phyloP scores from a whole-genome alignment of 2,113 vertebrate genomes.

The Lampris megalopsis region DNA sequence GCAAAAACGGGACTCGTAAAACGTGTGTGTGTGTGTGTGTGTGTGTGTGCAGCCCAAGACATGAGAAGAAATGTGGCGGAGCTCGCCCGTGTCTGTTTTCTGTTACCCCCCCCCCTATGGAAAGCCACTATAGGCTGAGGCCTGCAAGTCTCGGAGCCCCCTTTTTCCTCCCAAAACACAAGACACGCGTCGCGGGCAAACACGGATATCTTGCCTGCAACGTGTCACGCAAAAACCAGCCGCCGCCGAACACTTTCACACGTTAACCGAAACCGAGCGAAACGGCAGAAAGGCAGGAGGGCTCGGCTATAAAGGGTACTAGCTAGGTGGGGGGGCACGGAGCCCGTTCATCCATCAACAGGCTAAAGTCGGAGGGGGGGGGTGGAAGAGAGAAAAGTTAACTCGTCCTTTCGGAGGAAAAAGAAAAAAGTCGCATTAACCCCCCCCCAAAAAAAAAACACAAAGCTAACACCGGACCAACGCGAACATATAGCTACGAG shows the following conservation, averaged over 20 bases:
- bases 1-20: too few relatives aligned
- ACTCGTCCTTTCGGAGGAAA: background rate
- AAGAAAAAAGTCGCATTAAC: too few relatives aligned
- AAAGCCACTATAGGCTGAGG: slow-evolving; percentile 72
- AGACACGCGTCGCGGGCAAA: slow-evolving; percentile 14
- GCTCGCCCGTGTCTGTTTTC: slow-evolving; percentile 60
- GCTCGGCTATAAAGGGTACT: too few relatives aligned
- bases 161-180: slow-evolving; percentile 13
- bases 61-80: slow-evolving; percentile 57
- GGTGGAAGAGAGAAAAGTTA: slow-evolving; percentile 47
- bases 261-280: too few relatives aligned
- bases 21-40: too few relatives aligned
- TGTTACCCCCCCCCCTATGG: slow-evolving; percentile 72
- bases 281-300: too few relatives aligned
- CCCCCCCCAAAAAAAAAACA: too few relatives aligned
- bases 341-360: slow-evolving; percentile 56
- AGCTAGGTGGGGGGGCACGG: too few relatives aligned
- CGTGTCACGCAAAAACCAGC: slow-evolving; percentile 15
- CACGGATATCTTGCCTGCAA: background rate
- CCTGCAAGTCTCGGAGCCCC: slow-evolving; percentile 61
- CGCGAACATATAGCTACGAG: too few relatives aligned
- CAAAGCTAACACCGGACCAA: too few relatives aligned
- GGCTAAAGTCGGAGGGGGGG: slow-evolving; percentile 50
- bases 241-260: background rate
- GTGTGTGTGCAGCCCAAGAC: slow-evolving; percentile 23